A percentile compares a stretch with the other conserved stretches of the same genome.
These are phyloP conservation scores for Neosalanx taihuensis DNA, from an alignment of 2,797 vertebrate genomes.

Conservation along the genomic window DNA sequence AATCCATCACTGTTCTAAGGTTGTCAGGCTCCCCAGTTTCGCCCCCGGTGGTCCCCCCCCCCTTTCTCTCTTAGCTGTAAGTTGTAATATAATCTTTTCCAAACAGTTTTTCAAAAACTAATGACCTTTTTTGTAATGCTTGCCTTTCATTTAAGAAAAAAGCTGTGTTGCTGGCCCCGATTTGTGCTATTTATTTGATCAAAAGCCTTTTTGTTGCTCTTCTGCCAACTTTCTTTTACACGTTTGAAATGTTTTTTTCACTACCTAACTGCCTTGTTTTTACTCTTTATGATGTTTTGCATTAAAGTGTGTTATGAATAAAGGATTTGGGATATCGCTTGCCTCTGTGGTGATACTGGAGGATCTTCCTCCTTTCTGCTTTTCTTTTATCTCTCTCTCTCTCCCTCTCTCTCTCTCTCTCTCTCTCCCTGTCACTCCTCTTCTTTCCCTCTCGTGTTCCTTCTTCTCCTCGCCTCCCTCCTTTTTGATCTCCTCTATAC, in stretches of 20 bases:
- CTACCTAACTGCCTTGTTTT: conserved; percentile 1
- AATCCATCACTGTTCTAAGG: conserved; percentile 55
- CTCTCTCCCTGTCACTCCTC: conserved; percentile 33
- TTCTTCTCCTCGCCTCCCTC: conserved; percentile 26
- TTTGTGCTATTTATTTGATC: conserved; percentile 69
- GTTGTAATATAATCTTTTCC: conserved; percentile 69
- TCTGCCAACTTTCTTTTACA: conserved; percentile 18
- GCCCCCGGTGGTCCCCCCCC: conserved; percentile 10
- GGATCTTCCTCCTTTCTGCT: neutral
- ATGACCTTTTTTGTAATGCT: conserved; percentile 38
- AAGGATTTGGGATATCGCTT: neutral
- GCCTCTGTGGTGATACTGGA: neutral
- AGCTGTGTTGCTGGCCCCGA: conserved; percentile 41
- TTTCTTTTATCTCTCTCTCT: neutral
- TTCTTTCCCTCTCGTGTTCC: conserved; percentile 20
- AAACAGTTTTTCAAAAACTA: conserved; percentile 28
- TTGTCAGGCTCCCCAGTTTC: conserved; percentile 43
- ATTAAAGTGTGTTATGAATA: conserved; percentile 1
- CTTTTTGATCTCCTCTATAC: conserved; percentile 21
- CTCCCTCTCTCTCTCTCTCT: conserved; percentile 16
- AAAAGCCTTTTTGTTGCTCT: conserved; percentile 20
- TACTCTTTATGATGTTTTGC: conserved; percentile 22
- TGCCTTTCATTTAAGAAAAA: conserved; percentile 41
- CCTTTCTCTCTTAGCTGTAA: conserved; percentile 31
- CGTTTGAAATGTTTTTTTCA: conserved; percentile 26